Evolutionary conservation across 2,888 invertebrate genomes (phyloP).

Genomic region (Phytoseiulus persimilis): DNA sequence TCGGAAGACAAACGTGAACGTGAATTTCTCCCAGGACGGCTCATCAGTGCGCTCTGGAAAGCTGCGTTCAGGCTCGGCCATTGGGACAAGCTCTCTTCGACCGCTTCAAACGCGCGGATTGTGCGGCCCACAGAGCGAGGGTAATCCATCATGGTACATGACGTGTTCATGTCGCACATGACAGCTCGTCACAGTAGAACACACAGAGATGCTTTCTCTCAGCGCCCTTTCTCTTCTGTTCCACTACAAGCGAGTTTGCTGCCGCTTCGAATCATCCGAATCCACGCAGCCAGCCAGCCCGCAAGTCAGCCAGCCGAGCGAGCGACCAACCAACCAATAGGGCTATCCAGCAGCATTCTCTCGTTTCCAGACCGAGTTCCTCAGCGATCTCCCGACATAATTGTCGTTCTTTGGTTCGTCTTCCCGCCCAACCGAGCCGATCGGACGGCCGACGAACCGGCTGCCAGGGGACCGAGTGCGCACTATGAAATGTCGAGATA

Average conservation of each 20-base stretch:
- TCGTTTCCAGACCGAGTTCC: not conserved
- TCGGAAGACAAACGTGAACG: not conserved
- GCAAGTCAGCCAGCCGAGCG: too few relatives aligned
- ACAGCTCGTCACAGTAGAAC: conserved; percentile 19
- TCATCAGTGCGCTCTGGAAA: not conserved
- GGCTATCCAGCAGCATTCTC: not conserved
- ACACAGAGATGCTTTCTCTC: not conserved
- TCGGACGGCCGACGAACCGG: too few relatives aligned
- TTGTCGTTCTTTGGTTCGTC: not conserved
- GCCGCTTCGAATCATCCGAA: not conserved
- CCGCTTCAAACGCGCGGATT: not conserved
- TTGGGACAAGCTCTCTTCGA: not conserved
- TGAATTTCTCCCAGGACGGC: not conserved
- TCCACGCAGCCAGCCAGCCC: not conserved
- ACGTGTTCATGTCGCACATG: conserved; percentile 36
- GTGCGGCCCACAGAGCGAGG: not conserved
- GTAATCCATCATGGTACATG: conserved; percentile 22
- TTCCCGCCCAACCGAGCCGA: not conserved
- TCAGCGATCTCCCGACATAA: not conserved
- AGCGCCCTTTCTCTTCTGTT: not conserved
- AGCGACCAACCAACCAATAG: too few relatives aligned
- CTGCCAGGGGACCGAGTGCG: too few relatives aligned
- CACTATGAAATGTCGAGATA: too few relatives aligned
- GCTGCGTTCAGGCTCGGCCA: not conserved
- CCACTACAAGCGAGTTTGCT: not conserved